Conservation (phyloP, 2,888 invertebrate genomes). For the Punctoribates punctum region DNA sequence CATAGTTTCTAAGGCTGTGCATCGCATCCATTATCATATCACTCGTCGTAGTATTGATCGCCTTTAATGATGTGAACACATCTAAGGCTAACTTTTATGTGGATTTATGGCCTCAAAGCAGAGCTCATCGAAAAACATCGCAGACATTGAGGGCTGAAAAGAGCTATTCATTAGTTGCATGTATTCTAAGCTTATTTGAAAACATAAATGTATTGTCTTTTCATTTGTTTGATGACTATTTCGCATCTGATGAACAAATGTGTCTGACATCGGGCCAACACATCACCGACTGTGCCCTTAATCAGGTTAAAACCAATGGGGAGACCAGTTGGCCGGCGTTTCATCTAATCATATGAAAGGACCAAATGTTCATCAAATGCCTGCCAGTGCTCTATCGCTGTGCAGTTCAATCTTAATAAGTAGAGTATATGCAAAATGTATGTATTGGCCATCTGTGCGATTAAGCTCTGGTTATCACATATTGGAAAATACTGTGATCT, state of each 20-base stretch:
- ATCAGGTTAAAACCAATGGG: conserved; percentile 13
- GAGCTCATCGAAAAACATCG: not conserved
- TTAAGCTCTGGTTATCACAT: conserved; percentile 3
- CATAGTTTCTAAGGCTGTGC: not conserved
- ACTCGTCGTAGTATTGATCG: conserved; percentile 6
- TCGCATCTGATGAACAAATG: not conserved
- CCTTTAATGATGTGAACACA: conserved; percentile 6
- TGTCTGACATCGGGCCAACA: not conserved
- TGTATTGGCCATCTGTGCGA: conserved; percentile 10
- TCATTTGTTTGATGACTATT: conserved; percentile 1
- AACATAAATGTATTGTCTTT: not conserved
- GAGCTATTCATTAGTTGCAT: too few relatives aligned
- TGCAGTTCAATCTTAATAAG: not conserved
- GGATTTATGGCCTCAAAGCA: not conserved
- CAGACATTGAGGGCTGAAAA: too few relatives aligned
- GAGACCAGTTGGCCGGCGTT: not conserved
- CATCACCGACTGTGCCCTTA: not conserved
- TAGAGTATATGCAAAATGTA: conserved; percentile 13
- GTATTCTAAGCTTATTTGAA: not conserved
- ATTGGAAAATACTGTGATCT: conserved; percentile 6
- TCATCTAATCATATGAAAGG: conserved; percentile 10
- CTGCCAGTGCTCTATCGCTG: not conserved
- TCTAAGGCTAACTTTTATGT: not conserved
- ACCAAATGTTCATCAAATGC: conserved; percentile 6
- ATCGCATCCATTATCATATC: conserved; percentile 3